phyloP scores from a whole-genome alignment of 2,797 vertebrate species.

The Oryzias sinensis region DNA sequence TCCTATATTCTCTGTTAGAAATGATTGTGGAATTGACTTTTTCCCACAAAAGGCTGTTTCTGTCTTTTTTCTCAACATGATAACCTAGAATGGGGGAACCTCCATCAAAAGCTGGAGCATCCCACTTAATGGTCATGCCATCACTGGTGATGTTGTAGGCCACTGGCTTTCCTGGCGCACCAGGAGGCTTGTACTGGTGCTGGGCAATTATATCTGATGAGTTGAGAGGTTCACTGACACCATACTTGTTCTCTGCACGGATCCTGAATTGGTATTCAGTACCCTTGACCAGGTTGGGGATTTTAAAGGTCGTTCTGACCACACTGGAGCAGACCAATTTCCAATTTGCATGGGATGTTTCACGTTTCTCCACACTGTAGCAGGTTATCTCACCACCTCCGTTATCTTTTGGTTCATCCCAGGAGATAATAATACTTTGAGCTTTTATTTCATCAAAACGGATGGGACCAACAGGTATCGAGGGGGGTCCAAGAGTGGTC shows the following conservation, averaged over 20 bases:
- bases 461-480: constrained; percentile 88
- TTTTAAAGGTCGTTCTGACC: constrained; percentile 90
- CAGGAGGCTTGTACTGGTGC: constrained; percentile 95
- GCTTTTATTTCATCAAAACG: constrained; percentile 95
- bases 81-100: constrained; percentile 93
- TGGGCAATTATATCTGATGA: constrained; percentile 87
- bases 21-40: constrained; percentile 89
- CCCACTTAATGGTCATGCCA: constrained; percentile 95
- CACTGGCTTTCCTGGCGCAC: constrained; percentile 90
- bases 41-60: constrained; percentile 97
- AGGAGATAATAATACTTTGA: constrained; percentile 91
- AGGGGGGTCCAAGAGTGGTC: constrained; percentile 88
- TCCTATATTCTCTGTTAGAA: constrained; percentile 92
- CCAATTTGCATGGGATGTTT: constrained; percentile 94
- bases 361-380: constrained; percentile 95
- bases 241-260: constrained; percentile 94
- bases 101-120: constrained; percentile 91
- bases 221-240: constrained; percentile 86
- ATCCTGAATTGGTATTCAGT: constrained; percentile 93
- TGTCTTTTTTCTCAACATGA: constrained; percentile 97
- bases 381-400: constrained; percentile 95
- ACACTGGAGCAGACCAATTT: constrained; percentile 97
- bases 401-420: constrained; percentile 90
- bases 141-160: constrained; percentile 92
- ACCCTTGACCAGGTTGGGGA: constrained; percentile 92